Conservation (phyloP, 30 jellyfish, hydroid and myxozoan species). For the Phacellophora camtschatica region DNA sequence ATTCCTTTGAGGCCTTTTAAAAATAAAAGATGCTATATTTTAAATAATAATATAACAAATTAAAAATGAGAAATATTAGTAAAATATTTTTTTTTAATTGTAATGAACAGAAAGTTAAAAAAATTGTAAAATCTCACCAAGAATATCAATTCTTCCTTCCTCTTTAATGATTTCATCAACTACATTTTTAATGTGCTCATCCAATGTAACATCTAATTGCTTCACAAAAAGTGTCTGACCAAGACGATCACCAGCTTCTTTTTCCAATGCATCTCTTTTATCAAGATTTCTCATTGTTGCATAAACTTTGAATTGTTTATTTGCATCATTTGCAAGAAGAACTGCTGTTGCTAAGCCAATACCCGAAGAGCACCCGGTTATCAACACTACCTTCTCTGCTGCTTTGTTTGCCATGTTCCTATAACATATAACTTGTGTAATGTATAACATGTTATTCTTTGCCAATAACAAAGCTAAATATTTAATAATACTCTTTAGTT, state of each 20-base stretch:
- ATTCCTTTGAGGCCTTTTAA: too few species aligned
- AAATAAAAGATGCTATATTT: too few species aligned
- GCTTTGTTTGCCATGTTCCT: too few species aligned
- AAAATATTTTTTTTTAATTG: too few species aligned
- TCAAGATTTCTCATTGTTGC: conserved; percentile 52
- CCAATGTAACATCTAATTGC: conserved; percentile 45
- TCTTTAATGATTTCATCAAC: conserved; percentile 19
- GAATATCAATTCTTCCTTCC: conserved; percentile 38
- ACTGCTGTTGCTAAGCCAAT: conserved; percentile 57
- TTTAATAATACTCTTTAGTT: too few species aligned
- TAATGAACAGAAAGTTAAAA: too few species aligned
- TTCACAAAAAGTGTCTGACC: conserved; percentile 19
- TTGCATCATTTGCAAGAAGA: conserved; percentile 49
- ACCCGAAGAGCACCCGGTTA: conserved; percentile 69
- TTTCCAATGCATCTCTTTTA: conserved; percentile 2
- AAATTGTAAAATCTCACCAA: conserved; percentile 27
- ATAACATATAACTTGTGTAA: too few species aligned
- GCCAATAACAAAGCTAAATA: too few species aligned
- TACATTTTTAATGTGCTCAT: conserved; percentile 13
- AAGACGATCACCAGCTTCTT: conserved; percentile 19
- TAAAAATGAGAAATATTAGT: too few species aligned
- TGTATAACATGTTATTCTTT: too few species aligned
- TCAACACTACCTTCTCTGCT: conserved; percentile 15
- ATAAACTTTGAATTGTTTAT: conserved; percentile 26
- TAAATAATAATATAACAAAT: too few species aligned